Evolutionary conservation across 1,140 invertebrate species (phyloP).

Genomic region (Lysiphlebus fabarum): DNA sequence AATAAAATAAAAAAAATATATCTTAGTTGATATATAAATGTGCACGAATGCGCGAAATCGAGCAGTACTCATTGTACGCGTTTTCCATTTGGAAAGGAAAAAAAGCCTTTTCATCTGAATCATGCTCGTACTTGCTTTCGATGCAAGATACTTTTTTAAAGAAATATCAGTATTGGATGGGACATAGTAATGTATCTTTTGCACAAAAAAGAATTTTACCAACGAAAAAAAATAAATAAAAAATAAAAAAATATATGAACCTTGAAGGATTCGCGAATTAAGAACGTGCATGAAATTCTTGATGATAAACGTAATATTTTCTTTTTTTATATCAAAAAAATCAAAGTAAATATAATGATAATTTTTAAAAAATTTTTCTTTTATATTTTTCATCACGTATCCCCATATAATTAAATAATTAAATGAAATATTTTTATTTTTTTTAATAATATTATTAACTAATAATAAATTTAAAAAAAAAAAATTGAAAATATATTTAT

Average conservation of each 20-base stretch:
- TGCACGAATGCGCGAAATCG: slow-evolving; percentile 3
- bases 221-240: not conserved
- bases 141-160: slow-evolving; percentile 9
- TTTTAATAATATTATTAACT: no score
- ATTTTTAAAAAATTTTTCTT: no score
- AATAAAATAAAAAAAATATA: slow-evolving; percentile 11
- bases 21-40: not conserved
- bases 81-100: not conserved
- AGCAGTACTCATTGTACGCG: not conserved
- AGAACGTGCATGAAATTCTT: slow-evolving; percentile 24
- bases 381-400: no score
- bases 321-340: no score
- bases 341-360: not conserved
- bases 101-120: slow-evolving; percentile 1
- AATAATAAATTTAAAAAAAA: no score
- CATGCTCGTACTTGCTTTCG: not conserved
- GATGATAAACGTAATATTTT: not conserved
- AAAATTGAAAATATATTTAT: not conserved
- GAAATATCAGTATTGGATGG: not conserved
- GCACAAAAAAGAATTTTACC: not conserved
- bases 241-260: not conserved
- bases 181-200: not conserved
- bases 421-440: no score
- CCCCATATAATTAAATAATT: no score
- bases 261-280: slow-evolving; percentile 4